Conservation (phyloP, 2,797 vertebrate genomes). For the Sebastes elongatus region DNA sequence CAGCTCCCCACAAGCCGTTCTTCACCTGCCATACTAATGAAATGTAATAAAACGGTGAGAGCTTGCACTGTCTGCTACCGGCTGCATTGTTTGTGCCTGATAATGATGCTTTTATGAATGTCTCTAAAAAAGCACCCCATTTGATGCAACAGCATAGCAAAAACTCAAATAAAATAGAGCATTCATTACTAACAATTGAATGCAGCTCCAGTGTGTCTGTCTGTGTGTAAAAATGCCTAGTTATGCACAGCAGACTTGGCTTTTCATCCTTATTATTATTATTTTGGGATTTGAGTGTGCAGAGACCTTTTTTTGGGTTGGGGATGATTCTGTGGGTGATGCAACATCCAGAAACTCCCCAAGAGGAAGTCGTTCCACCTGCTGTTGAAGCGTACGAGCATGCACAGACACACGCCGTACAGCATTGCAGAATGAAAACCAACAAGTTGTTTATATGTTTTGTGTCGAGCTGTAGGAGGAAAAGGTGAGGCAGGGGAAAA, state of each 20-base stretch:
- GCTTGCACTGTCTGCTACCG: neutral
- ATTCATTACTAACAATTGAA: constrained; percentile 4
- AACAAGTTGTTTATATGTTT: neutral
- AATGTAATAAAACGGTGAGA: constrained; percentile 35
- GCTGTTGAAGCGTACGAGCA: neutral
- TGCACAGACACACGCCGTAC: neutral
- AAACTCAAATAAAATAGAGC: neutral
- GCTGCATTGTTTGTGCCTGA: constrained; percentile 31
- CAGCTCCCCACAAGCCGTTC: constrained; percentile 71
- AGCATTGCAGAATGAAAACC: neutral
- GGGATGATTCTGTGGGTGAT: constrained; percentile 46
- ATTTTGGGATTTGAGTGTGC: constrained; percentile 12
- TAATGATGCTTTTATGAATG: constrained; percentile 8
- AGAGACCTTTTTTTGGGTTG: neutral
- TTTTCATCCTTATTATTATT: constrained; percentile 18
- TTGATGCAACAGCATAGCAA: neutral
- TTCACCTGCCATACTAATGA: constrained; percentile 71
- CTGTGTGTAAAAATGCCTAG: constrained; percentile 7
- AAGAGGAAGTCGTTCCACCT: constrained; percentile 21
- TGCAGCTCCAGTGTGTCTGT: neutral
- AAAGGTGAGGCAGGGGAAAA: neutral
- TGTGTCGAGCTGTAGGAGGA: neutral
- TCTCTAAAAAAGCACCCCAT: neutral
- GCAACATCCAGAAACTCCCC: constrained; percentile 59
- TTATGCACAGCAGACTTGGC: constrained; percentile 31